Base-by-base conservation (phyloP, 2,113 vertebrate species). In the Xenopus borealis region DNA sequence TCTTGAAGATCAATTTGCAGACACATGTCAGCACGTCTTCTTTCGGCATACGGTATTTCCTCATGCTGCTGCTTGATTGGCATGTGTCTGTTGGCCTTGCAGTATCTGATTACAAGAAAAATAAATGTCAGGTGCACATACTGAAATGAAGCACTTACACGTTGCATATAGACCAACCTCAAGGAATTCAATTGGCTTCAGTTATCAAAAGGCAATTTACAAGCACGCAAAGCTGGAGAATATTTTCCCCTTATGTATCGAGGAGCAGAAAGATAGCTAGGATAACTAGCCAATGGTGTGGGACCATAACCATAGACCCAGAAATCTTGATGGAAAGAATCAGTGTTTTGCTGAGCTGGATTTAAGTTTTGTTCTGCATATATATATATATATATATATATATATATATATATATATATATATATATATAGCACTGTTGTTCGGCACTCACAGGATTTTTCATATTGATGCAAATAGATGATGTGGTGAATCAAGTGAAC, bases 71-170 rank as follows among this genome's bases (percentile, higher is more conserved):
- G 64, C 10, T 70, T 12, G 75, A 72, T 81, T 79, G 59, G 61
- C 63, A 71, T 46, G 74, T 66, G 79, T 77, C 82, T 80, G 52
- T 82, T 6, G 30, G 78, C 45, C 45, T 20, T 67, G 27, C 63
- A 16, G 40, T 72, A 66, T 85, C 81, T 66, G 33, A 70, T 87
- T 80, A 79, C 86, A 78, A 82, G 80, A 61, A 79, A 86, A 87
- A 86, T 80, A 82, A 0, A 0, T 71, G 72, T 79, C 86, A 89
- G 82, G 82, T 82, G 80, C 75, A 74, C 27, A 12, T 3, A 3
- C 9, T n/a, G 71, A 74, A 55, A 69, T 0, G 44, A 78, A 75
- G 71, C 55, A 8, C 58, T 78, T 70, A 57, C 53, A 50, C 57
- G 2, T 67, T 81, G 79, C 18, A 11, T 23, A 77, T 79, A 47